phyloP scores from a whole-genome alignment of 1,140 invertebrate genomes.

The Asbolus verrucosus region DNA sequence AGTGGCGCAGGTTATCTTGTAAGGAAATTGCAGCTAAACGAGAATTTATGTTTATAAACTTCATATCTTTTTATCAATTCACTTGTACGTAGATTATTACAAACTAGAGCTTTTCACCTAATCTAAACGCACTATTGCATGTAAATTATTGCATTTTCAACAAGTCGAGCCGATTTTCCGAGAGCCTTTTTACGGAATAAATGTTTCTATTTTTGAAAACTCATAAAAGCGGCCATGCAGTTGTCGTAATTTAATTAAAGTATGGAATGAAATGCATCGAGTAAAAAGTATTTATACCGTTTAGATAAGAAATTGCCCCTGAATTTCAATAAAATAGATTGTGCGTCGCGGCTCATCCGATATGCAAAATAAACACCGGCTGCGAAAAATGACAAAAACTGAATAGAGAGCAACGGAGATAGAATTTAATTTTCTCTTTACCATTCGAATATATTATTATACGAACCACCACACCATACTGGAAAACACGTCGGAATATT shows the following conservation, averaged over 20 bases:
- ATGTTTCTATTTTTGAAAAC: too few relatives aligned
- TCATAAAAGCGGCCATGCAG: neutral
- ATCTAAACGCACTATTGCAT: too few relatives aligned
- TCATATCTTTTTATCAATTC: conserved; percentile 51
- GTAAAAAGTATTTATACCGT: neutral
- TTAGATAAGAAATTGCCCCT: conserved; percentile 28
- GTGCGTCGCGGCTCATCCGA: conserved; percentile 21
- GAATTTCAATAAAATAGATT: conserved; percentile 32
- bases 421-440: conserved; percentile 34
- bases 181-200: too few relatives aligned
- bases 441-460: conserved; percentile 30
- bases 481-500: conserved; percentile 18
- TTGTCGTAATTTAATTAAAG: conserved; percentile 28
- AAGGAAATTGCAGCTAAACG: conserved; percentile 55
- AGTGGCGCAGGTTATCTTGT: conserved; percentile 53
- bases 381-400: conserved; percentile 48
- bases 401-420: conserved; percentile 35
- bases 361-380: conserved; percentile 49
- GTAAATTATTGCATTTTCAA: too few relatives aligned
- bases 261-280: neutral
- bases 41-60: conserved; percentile 54
- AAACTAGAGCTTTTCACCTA: conserved; percentile 7
- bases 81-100: conserved; percentile 28
- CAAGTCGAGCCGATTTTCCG: too few relatives aligned
- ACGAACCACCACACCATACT: conserved; percentile 21